These are phyloP conservation scores for Barnardius zonarius DNA, from an alignment of 2,113 vertebrate genomes.

Conservation along the genomic window DNA sequence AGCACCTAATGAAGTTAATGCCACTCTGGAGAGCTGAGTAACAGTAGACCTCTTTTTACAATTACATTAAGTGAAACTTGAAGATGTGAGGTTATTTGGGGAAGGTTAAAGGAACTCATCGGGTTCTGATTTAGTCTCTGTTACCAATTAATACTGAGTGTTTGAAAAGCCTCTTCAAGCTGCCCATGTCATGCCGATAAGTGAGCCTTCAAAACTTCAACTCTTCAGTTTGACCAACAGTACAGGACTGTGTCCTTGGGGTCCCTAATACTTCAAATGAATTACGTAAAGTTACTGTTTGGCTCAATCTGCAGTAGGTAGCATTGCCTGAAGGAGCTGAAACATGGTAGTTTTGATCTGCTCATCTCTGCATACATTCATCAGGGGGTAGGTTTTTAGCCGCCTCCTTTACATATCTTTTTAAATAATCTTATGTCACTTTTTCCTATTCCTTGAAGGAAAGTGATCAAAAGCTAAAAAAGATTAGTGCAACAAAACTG, in stretches of 20 bases:
- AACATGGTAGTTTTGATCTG: not conserved
- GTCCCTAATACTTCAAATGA: not conserved
- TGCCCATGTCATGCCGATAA: not conserved
- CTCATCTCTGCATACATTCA: not conserved
- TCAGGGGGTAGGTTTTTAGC: not conserved
- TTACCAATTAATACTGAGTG: constrained; percentile 9
- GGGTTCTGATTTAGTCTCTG: constrained; percentile 41
- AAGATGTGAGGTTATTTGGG: constrained; percentile 23
- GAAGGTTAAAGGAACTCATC: not conserved
- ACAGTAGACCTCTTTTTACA: constrained; percentile 14
- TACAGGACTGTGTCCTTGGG: not conserved
- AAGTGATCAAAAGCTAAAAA: not conserved
- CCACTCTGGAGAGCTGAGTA: not conserved
- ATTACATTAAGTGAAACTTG: constrained; percentile 49
- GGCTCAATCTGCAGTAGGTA: not conserved
- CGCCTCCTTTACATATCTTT: not conserved
- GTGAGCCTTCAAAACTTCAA: not conserved
- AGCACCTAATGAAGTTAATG: constrained; percentile 30
- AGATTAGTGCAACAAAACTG: not conserved
- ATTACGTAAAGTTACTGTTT: not conserved
- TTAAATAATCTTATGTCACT: not conserved
- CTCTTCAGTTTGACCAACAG: not conserved
- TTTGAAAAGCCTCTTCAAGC: not conserved
- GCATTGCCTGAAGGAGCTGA: not conserved
- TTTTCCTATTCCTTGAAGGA: not conserved